phyloP scores from a whole-genome alignment of 2,797 vertebrate species.

The Phrynocephalus forsythii region DNA sequence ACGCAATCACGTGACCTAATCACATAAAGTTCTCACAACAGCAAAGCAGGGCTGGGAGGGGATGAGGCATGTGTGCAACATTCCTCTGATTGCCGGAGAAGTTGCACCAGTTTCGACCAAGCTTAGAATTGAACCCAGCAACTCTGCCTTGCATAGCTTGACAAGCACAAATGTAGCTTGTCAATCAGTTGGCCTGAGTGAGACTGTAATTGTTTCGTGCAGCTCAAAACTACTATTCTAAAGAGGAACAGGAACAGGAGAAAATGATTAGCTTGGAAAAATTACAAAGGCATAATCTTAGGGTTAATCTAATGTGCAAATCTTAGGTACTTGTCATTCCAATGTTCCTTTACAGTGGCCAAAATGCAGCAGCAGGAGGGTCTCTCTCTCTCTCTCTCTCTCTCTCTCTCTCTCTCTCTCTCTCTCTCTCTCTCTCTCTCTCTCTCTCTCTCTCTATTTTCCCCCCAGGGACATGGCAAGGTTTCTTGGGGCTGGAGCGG shows the following conservation, averaged over 20 bases:
- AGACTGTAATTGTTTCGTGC: neutral
- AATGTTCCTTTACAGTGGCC: conserved; percentile 4
- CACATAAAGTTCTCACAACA: too few species aligned
- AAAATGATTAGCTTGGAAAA: conserved; percentile 37
- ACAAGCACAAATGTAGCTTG: conserved; percentile 21
- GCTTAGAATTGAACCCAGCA: conserved; percentile 21
- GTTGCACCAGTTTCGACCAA: neutral
- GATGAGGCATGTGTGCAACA: neutral
- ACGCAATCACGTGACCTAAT: too few species aligned
- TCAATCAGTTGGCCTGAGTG: conserved; percentile 30
- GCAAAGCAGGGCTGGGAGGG: too few species aligned
- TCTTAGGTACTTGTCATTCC: conserved; percentile 21
- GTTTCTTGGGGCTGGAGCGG: too few species aligned
- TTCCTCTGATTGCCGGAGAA: conserved; percentile 20
- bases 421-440: too few species aligned
- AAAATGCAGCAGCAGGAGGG: conserved; percentile 25
- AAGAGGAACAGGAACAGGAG: neutral
- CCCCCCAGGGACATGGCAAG: too few species aligned
- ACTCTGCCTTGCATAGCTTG: conserved; percentile 12
- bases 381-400: too few species aligned
- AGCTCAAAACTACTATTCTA: conserved; percentile 22
- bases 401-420: too few species aligned
- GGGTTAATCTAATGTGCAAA: conserved; percentile 40
- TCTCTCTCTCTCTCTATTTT: too few species aligned
- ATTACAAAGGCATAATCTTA: conserved; percentile 41